Evolutionary conservation across 2,888 invertebrate genomes (phyloP), one percentile per base, ranked within the genome.

Genomic region (Electrophaes corylata): DNA sequence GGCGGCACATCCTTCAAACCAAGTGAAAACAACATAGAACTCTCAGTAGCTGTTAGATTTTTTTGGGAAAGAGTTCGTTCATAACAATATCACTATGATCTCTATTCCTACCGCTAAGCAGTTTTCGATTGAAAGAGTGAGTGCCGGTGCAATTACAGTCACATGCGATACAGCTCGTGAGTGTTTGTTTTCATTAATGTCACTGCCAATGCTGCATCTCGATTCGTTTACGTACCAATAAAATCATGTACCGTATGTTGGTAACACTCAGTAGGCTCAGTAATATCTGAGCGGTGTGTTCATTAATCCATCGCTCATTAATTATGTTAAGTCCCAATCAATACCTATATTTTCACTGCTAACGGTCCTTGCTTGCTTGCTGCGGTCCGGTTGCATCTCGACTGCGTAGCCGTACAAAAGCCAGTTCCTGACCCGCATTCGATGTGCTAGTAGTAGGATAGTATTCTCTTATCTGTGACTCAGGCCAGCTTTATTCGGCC

Each of bases 401-500:
- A n/a, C n/a, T n/a, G n/a, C 35, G 35, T 16, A 37, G 12, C 35
- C 35, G 14, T 6, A 14, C 14, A 1, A 14, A n/a, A 4, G 12
- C 6, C 10, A 8, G 37, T 37, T 4, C 3, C 16, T 16, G 37
- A 10, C 10, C 16, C 37, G 37, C 16, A 37, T 37, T 16, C 16
- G 16, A 8, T 37, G 12, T 14, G 5, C 20, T 20, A 20, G 5
- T 4, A 20, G 4, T 5, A 0, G n/a, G n/a, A 4, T 20, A 4
- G 26, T 26, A 26, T 26, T 26, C 6, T 26, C 8, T 26, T 1
- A 1, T 26, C 26, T n/a, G n/a, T n/a, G n/a, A 16, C 8, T 10
- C n/a, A 16, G 6, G 37, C 37, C 10, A 10, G 33, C 4, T 26
- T 41, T 35, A 41, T 16, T 18, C 33, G 20, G 40, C 57, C 50